Base-by-base conservation (phyloP, 23 tunicate species). In the Styela clava region DNA sequence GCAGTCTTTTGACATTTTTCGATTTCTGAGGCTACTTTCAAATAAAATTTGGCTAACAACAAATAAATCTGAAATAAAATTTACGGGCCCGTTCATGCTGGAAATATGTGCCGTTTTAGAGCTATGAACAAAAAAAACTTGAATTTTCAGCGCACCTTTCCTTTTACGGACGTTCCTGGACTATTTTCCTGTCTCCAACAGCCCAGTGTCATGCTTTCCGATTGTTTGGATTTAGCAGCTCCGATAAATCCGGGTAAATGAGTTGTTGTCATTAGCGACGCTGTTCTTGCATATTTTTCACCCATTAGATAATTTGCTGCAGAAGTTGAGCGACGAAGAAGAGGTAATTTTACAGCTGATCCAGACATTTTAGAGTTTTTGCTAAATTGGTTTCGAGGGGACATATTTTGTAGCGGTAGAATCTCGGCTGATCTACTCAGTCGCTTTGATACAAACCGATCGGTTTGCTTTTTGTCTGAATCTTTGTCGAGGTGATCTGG, bases 191-290 rank as follows among this genome's bases (percentile, higher is more conserved):
- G 71, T 44, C 56, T 44, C 71, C 71, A 67, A 67, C 71, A 67
- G 12, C 71, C 71, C 16, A 67, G 24, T 27, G 71, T 67, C 31
- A 25, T 18, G 0, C 71, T 67, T 67, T 67, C 71, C 16, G 31
- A 25, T 24, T 67, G 16, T 29, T 29, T 27, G 0, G 31, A 16
- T 67, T 22, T 67, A 16, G 71, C 23, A 1, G 31, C 31, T 22
- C 71, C 71, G 22, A 67, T 25, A 25, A 67, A 25, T 67, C 71
- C 71, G 23, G 71, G 71, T 67, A 67, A 24, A 67, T 67, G 71
- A 67, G 71, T 67, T 67, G 71, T 67, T 24, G 30, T 27, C 31
- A 24, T 1, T 12, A 67, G 31, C 21, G 71, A 67, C 16, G 71
- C 71, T 0, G 71, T 25, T 22, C 71, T 19, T 29, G 71, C 71